Base-by-base conservation (phyloP, 2,797 vertebrate genomes). In the Melopsittacus undulatus region DNA sequence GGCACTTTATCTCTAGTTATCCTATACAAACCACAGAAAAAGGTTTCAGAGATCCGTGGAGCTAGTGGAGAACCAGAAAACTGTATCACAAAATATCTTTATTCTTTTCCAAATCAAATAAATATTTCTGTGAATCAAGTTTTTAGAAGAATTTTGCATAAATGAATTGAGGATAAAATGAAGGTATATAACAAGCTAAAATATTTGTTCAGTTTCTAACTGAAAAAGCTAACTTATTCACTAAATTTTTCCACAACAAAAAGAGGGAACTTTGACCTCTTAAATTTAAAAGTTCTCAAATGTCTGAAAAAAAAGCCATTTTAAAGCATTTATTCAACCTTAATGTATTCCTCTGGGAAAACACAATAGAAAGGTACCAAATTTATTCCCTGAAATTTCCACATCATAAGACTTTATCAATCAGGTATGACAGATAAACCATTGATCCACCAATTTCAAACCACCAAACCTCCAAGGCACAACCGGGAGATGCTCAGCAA, bases 381-480 rank as follows among this genome's bases (percentile, higher is more conserved):
- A 93, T 90, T 54, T 94, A 90, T 93, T 90, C 80, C 32, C 67
- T 63, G 59, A 81, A 77, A 95, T 90, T 95, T 94, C 90, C 83
- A 90, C 59, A 73, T 79, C 61, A 68, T 18, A 94, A 70, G 67
- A 73, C 70, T 76, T 78, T 30, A 73, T 67, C 72, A 42, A 76
- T 67, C 72, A 38, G 11, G 38, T 2, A 59, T 26, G 86, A 29
- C 36, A 49, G 5, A 87, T 7, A 32, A 42, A 76, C 77, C 0
- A 3, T 16, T 48, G 59, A 63, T 66, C 85, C 63, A 69, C 54
- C 51, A n/a, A n/a, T 66, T 70, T 74, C 56, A 80, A 61, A 67
- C 36, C 76, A 73, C 48, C 79, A 52, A 73, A 26, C 5, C 56
- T 45, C 54, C 61, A 45, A 74, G 64, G 88, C 70, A 45, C 23